phyloP scores from a whole-genome alignment of 2,113 vertebrate species.

The Oncorhynchus kisutch region DNA sequence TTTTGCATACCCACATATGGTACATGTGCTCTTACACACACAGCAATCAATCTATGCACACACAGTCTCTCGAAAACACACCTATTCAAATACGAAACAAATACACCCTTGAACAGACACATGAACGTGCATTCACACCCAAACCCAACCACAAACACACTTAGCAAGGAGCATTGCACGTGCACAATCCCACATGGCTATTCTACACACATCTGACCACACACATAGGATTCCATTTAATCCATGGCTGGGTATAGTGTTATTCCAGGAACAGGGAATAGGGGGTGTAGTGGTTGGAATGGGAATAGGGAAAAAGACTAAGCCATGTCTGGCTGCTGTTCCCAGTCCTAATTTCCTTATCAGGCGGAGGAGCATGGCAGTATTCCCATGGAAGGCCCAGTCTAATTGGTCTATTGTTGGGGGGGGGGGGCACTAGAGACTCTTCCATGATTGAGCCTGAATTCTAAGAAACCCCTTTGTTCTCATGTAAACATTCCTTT shows the following conservation, averaged over 20 bases:
- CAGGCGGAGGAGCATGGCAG: conserved; percentile 18
- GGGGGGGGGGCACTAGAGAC: conserved; percentile 22
- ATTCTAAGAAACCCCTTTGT: conserved; percentile 47
- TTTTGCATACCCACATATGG: conserved; percentile 49
- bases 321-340: conserved; percentile 7
- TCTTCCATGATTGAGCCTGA: conserved; percentile 40
- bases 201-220: background rate
- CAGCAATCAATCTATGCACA: no score
- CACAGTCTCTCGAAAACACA: no score
- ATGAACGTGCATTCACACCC: no score
- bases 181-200: conserved; percentile 9
- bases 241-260: background rate
- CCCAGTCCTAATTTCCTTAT: conserved; percentile 55
- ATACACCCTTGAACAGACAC: no score
- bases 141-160: no score
- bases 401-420: conserved; percentile 63
- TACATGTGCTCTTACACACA: no score
- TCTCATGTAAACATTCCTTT: conserved; percentile 32
- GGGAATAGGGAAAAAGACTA: background rate
- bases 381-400: conserved; percentile 27
- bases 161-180: no score
- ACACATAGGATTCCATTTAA: background rate
- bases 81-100: no score
- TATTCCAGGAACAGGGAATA: background rate
- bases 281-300: conserved; percentile 3